Evolutionary conservation across 2,888 invertebrate species (phyloP), one percentile per base, ranked within the genome.

Genomic region (Glyphotaelius pellucidus): DNA sequence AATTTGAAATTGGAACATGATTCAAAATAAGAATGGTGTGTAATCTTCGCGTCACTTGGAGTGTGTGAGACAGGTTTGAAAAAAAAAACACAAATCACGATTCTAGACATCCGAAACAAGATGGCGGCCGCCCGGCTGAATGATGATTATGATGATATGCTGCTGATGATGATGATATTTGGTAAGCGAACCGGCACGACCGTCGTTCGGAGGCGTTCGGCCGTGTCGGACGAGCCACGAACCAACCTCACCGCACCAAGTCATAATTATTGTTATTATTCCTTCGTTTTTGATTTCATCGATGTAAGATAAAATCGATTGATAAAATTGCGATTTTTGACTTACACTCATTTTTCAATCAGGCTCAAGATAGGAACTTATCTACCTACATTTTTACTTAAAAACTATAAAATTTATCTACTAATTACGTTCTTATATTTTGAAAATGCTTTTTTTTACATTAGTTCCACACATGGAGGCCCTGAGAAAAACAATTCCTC

Each of bases 161-260:
- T 83, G 83, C 1, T 83, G 31, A 79, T 90, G 88, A 89, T 91
- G 91, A 91, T 92, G 91, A 91, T 91, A 86, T 79, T 87, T 15
- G 90, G 81, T 79, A 90, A 90, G 81, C 93, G 90, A 90, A 93
- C 92, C 93, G 93, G 92, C 42, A 92, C 93, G 91, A 89, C 47
- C 90, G 91, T 91, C 91, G 89, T 84, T 89, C 91, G 84, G 84
- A 91, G 91, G 91, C 91, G 91, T 89, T 91, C 91, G 91, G 89
- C 83, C 52, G 89, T 67, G 30, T 89, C 88, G 47, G 7, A 52
- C 81, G n/a, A 88, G 67, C 67, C 67, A 67, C 67, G 67, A 67
- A 67, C 67, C 25, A 9, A 25, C 67, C 67, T 67, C 3, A 67
- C 67, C 67, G 67, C 67, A n/a, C 25, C 67, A 67, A 67, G 67